Percentiles rank a stretch among this genome's conserved stretches.
These are phyloP conservation scores for Terrapene triunguis DNA, from an alignment of 2,113 vertebrate genomes.

Conservation along the genomic window DNA sequence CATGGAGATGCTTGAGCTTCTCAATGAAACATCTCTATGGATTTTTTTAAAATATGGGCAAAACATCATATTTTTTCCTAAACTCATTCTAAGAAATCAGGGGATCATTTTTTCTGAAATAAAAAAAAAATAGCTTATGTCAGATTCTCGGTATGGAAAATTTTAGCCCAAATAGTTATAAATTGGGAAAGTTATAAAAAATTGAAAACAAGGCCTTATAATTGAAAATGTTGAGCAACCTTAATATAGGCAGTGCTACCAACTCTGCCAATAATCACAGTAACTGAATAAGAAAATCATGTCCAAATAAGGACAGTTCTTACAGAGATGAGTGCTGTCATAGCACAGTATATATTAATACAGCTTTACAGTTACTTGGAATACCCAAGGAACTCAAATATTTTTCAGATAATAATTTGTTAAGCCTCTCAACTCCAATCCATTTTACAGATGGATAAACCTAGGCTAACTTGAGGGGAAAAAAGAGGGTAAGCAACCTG, in stretches of 20 bases:
- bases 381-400: neutral
- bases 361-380: neutral
- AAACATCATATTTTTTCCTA: neutral
- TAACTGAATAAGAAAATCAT: neutral
- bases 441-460: rapidly evolving
- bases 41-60: neutral
- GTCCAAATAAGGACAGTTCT: neutral
- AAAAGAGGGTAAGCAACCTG: rapidly evolving
- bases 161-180: conserved; percentile 29
- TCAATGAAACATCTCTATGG: neutral
- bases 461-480: rapidly evolving
- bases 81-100: conserved; percentile 25
- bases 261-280: neutral
- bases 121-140: conserved; percentile 23
- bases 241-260: conserved; percentile 23
- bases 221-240: conserved; percentile 27
- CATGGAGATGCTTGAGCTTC: neutral
- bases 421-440: neutral
- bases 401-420: neutral
- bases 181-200: neutral
- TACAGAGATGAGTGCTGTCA: neutral
- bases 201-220: conserved; percentile 24
- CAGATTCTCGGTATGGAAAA: conserved; percentile 55
- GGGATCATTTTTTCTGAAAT: conserved; percentile 36
- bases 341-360: neutral